phyloP scores from a whole-genome alignment of 2,888 invertebrate species.

The Cerastis leucographa region DNA sequence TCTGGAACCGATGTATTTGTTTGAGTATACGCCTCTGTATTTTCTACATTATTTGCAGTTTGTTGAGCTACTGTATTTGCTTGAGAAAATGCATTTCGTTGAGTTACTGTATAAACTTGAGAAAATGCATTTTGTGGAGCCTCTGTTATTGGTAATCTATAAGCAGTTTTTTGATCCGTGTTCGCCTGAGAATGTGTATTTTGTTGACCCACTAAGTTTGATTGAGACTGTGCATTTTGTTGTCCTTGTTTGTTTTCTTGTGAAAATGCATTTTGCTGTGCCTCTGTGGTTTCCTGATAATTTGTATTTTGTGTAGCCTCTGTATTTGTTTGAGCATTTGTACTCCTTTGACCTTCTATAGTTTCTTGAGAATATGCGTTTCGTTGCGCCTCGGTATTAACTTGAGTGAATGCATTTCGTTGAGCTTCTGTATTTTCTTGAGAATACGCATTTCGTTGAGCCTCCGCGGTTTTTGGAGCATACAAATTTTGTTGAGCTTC shows the following conservation, averaged over 20 bases:
- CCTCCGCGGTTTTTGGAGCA: not conserved
- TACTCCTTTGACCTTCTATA: not conserved
- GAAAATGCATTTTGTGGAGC: constrained; percentile 12
- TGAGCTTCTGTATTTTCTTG: not conserved
- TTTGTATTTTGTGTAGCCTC: not conserved
- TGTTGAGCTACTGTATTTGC: not conserved
- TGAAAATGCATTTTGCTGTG: not conserved
- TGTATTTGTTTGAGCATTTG: constrained; percentile 11
- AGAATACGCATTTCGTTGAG: not conserved
- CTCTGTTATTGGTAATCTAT: not conserved
- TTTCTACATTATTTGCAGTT: not conserved
- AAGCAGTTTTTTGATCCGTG: not conserved
- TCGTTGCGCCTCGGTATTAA: not conserved
- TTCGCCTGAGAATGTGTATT: constrained; percentile 1
- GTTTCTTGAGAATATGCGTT: constrained; percentile 17
- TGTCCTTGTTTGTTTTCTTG: not conserved
- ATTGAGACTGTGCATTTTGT: constrained; percentile 5
- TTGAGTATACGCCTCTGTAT: not conserved
- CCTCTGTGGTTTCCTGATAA: constrained; percentile 3
- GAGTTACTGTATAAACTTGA: not conserved
- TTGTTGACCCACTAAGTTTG: constrained; percentile 3
- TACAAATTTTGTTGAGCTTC: constrained; percentile 4
- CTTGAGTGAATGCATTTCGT: not conserved
- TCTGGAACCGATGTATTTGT: not conserved
- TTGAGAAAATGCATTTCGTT: constrained; percentile 7